Evolutionary conservation across 2,797 vertebrate genomes (phyloP).

Genomic region (Argya squamiceps): DNA sequence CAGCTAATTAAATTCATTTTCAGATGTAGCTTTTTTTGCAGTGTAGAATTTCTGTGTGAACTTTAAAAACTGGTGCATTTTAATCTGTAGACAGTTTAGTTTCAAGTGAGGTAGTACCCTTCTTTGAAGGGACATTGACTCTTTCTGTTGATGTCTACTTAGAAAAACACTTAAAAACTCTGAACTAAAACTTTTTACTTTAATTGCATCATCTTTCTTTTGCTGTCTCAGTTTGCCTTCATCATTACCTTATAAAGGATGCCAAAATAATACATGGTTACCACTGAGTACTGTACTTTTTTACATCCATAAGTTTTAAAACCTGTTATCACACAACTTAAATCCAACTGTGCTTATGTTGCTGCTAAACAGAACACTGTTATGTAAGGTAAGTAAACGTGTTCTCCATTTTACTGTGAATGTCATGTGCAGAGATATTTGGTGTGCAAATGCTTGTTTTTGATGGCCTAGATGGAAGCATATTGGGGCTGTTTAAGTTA

Average conservation of each 20-base stretch:
- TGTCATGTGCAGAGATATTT: neutral
- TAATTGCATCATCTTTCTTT: fast-evolving
- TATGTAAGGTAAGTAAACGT: neutral
- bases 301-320: neutral
- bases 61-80: neutral
- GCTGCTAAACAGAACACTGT: neutral
- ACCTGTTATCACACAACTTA: neutral
- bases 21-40: neutral
- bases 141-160: neutral
- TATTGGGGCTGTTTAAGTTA: neutral
- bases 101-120: neutral
- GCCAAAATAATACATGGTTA: neutral
- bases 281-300: neutral
- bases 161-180: neutral
- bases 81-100: neutral
- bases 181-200: neutral
- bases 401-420: neutral
- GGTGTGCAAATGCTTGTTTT: neutral
- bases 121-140: neutral
- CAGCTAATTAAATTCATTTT: neutral
- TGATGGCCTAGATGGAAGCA: neutral
- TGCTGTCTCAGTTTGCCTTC: neutral
- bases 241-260: neutral
- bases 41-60: neutral
- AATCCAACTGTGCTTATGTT: neutral